These are phyloP conservation scores for Microcebus lehilahytsara DNA, from an alignment of 2,113 vertebrate species.

Conservation along the genomic window DNA sequence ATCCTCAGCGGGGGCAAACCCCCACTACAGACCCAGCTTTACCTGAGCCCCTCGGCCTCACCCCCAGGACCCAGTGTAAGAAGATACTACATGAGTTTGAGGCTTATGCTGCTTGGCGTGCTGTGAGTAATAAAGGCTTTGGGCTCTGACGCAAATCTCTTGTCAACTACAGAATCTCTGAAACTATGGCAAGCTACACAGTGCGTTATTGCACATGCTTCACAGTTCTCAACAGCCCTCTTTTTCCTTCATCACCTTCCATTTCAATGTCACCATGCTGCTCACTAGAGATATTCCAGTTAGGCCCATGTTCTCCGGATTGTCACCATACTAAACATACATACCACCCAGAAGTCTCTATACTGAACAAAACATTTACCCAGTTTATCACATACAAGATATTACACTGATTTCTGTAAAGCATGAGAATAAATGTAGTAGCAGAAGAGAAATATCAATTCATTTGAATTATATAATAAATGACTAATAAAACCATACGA, in stretches of 20 bases:
- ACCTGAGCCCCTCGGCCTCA: neutral
- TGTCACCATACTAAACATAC: neutral
- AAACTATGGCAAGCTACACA: neutral
- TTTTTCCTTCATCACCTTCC: neutral
- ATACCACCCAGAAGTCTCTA: neutral
- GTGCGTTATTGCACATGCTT: neutral
- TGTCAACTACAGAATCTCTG: neutral
- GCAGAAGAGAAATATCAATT: neutral
- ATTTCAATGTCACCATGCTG: neutral
- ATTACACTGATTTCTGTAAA: neutral
- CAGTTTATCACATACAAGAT: neutral
- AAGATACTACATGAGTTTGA: neutral
- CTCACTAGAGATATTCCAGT: neutral
- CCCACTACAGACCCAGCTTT: no score
- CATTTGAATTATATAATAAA: neutral
- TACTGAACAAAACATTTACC: neutral
- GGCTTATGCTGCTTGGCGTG: neutral
- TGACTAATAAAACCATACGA: neutral
- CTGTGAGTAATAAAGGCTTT: neutral
- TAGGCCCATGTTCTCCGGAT: neutral
- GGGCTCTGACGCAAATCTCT: neutral
- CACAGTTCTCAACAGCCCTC: neutral
- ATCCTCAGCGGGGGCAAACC: neutral
- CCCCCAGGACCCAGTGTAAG: rapidly evolving
- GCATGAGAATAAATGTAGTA: neutral